phyloP scores from a whole-genome alignment of 2,113 vertebrate species.

The Heteronetta atricapilla region DNA sequence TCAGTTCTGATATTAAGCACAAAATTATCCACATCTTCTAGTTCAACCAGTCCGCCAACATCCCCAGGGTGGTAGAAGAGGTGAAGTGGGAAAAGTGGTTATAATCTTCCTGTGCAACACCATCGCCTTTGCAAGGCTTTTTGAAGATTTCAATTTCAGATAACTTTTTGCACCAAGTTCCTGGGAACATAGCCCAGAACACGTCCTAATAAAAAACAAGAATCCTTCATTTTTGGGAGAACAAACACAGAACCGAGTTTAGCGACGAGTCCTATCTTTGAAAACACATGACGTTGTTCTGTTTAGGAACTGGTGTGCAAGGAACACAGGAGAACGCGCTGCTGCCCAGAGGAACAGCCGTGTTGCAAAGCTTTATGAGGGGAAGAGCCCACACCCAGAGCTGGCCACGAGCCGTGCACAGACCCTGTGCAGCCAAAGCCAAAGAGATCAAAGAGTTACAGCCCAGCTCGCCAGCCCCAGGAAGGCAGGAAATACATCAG shows the following conservation, averaged over 20 bases:
- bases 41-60: background rate
- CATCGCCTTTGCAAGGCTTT: background rate
- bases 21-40: background rate
- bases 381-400: background rate
- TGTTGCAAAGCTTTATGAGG: fast-evolving
- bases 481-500: background rate
- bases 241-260: fast-evolving
- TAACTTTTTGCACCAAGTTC: background rate
- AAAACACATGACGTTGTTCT: background rate
- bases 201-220: background rate
- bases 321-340: fast-evolving
- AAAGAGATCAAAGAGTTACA: background rate
- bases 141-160: background rate
- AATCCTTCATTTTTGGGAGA: background rate
- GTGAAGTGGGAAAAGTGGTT: background rate
- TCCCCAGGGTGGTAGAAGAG: background rate
- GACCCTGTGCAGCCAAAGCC: background rate
- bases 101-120: background rate
- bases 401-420: fast-evolving
- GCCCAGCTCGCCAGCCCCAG: fast-evolving
- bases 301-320: background rate
- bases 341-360: background rate
- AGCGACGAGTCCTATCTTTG: background rate
- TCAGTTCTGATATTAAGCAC: background rate
- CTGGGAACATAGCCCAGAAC: background rate